Conservation (phyloP, 2,113 vertebrate species). For the Melanerpes aurifrons region DNA sequence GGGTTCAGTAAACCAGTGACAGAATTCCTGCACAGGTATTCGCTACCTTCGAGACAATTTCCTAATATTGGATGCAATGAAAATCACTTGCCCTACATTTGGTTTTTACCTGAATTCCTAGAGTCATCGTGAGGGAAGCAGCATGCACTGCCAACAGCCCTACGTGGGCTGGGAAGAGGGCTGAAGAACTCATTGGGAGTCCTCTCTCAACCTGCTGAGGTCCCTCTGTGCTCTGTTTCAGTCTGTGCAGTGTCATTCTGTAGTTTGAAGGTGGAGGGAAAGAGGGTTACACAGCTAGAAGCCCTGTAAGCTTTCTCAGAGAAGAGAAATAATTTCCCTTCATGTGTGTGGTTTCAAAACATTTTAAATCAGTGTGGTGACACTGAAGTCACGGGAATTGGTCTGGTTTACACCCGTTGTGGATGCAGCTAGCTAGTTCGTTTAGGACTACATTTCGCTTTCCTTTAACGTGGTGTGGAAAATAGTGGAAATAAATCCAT, state of each 20-base stretch:
- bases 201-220: background rate
- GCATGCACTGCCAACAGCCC: background rate
- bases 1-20: background rate
- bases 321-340: background rate
- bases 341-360: background rate
- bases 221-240: background rate
- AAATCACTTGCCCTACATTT: background rate
- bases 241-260: accelerated
- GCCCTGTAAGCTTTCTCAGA: background rate
- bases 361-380: background rate
- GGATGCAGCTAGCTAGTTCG: background rate
- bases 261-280: background rate
- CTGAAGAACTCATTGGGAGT: accelerated
- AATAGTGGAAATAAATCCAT: background rate
- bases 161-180: background rate
- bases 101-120: background rate
- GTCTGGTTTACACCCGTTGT: background rate
- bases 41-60: background rate
- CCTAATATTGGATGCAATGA: background rate
- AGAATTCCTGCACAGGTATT: background rate
- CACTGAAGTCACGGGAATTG: background rate
- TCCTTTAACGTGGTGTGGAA: background rate
- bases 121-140: background rate
- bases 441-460: background rate
- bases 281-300: background rate